Conservation (phyloP, 2,888 invertebrate genomes). For the Cheiracanthium punctorium region DNA sequence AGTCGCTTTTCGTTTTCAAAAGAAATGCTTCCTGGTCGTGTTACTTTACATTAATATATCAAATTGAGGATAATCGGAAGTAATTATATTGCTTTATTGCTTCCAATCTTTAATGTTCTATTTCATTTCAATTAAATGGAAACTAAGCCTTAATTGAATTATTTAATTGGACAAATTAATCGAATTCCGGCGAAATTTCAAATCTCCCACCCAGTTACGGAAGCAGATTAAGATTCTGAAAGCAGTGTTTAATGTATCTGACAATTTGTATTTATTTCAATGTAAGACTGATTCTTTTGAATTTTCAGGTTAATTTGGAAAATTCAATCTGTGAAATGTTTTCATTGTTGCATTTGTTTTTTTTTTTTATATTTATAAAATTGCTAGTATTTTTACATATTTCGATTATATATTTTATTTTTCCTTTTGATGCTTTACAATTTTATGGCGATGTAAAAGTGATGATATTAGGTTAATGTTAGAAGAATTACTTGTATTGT, state of each 20-base stretch:
- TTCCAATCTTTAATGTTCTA: constrained; percentile 1
- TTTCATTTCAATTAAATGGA: neutral
- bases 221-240: constrained; percentile 4
- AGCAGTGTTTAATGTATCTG: neutral
- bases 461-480: too few species aligned
- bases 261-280: neutral
- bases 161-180: constrained; percentile 15
- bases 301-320: neutral
- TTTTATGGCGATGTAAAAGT: too few species aligned
- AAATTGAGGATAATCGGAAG: neutral
- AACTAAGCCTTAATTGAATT: neutral
- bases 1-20: neutral
- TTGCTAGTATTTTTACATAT: too few species aligned
- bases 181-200: constrained; percentile 7
- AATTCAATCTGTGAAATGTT: neutral
- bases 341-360: too few species aligned
- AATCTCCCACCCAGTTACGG: neutral
- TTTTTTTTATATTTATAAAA: too few species aligned
- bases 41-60: neutral
- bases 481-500: too few species aligned
- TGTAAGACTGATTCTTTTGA: neutral
- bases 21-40: neutral
- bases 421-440: too few species aligned
- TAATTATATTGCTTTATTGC: neutral
- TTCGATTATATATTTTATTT: too few species aligned